Evolutionary conservation across 2,113 vertebrate genomes (phyloP), one percentile per base, ranked within the genome.

Genomic region (Psittacus erithacus): DNA sequence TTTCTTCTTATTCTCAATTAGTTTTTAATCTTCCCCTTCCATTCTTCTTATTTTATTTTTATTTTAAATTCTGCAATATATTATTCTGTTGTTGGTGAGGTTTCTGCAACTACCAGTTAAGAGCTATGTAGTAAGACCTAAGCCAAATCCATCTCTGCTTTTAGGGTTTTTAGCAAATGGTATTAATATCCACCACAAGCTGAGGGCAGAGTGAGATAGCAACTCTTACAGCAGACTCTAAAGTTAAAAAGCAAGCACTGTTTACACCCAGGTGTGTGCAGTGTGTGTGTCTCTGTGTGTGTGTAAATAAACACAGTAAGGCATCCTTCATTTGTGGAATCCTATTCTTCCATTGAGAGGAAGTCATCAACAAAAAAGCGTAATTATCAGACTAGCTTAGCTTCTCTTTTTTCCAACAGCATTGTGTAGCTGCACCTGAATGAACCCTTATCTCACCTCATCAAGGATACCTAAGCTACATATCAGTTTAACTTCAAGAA

Each of bases 301-400:
- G 88, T 86, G 88, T 90, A 96, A 96, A 95, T 76, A 97, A 97
- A 97, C 95, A 95, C 47, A 33, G 88, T 92, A 96, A 97, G 55
- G 63, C 93, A 92, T 89, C 89, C 87, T 96, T 94, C 69, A 76
- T 63, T 82, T 74, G 93, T 22, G 64, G 70, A 95, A 96, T 95
- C 71, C 88, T 87, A 90, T 95, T 96, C 94, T 95, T 95, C 93
- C 93, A 93, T 8, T 89, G 71, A 95, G 59, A 95, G 90, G 95
- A 95, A 97, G 95, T 88, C 77, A 91, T 86, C 81, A 96, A 73
- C 87, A 94, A 89, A 84, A 95, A 93, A 85, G 77, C 64, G 92
- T 90, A 93, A 96, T 94, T 86, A 90, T 91, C 95, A 93, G 74
- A 87, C 80, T 77, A 86, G 88, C 49, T 81, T 63, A 88, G 78